Percentiles rank a stretch among this genome's conserved stretches.
Conservation (phyloP, 2,888 invertebrate species). For the Pterostichus madidus region DNA sequence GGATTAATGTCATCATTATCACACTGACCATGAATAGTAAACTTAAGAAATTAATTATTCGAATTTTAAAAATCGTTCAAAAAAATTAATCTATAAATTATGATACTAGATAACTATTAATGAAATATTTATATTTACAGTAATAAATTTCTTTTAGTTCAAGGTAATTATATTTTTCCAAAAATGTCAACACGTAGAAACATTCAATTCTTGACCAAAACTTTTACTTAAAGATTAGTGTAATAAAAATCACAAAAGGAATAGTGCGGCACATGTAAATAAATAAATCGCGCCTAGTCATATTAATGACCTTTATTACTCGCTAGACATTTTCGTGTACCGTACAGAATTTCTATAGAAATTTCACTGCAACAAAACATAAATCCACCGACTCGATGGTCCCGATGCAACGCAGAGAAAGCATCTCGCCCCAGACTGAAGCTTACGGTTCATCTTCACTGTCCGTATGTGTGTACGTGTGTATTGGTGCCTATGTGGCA, state of each 20-base stretch:
- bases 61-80: conserved; percentile 30
- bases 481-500: conserved; percentile 22
- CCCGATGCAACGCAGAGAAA: conserved; percentile 27
- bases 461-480: conserved; percentile 18
- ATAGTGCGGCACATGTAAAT: not conserved
- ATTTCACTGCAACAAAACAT: conserved; percentile 51
- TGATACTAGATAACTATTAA: conserved; percentile 16
- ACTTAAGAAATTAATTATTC: conserved; percentile 30
- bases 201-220: not conserved
- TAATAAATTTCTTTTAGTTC: conserved; percentile 41
- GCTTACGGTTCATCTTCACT: conserved; percentile 26
- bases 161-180: conserved; percentile 22
- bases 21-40: conserved; percentile 26
- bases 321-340: conserved; percentile 32
- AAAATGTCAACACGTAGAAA: conserved; percentile 32
- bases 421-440: conserved; percentile 20
- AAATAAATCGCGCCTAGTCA: not conserved
- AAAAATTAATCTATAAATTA: conserved; percentile 47
- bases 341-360: conserved; percentile 44
- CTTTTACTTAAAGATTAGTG: no score
- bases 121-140: conserved; percentile 35
- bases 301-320: conserved; percentile 16
- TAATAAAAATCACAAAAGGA: not conserved
- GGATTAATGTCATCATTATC: conserved; percentile 42
- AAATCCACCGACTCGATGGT: conserved; percentile 29